Base-by-base conservation (phyloP, 2,888 invertebrate species). In the Abrostola tripartita region DNA sequence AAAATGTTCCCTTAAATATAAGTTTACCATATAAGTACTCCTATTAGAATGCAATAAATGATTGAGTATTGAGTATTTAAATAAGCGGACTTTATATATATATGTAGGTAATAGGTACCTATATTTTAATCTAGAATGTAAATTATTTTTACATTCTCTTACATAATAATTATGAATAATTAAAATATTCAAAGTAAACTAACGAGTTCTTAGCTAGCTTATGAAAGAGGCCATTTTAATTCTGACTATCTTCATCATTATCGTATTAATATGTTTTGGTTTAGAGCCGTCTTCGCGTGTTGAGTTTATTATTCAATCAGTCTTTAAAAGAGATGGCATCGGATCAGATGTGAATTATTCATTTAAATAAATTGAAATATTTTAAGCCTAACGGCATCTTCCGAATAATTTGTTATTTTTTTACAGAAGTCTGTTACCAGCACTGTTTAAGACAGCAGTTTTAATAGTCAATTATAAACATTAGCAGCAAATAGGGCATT, bases 231-330 rank as follows among this genome's bases (percentile, higher is more conserved):
- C 44, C 44, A 44, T 14, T 44, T 44, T 6, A 44, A 44, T 44
- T 44, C 44, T 44, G 7, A 6, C 14, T 42, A 6, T 14, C 7
- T 24, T 47, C 14, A 5, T 5, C 14, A 9, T 47, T 14, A 14
- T 14, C 14, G 14, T 44, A 44, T 12, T 14, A 44, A 14, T 47
- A 47, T 47, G 44, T 47, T 47, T 47, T 47, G 44, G 8, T 47
- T 47, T 47, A 47, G 44, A 47, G 44, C 14, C 14, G 9, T 24
- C 44, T 24, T 14, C 14, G 24, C 24, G 7, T 9, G 14, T 9
- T 4, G 10, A 47, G 4, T 10, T 14, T 24, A 24, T 14, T 11
- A 47, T 47, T 47, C 9, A 47, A 47, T 47, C 44, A 47, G 44
- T 47, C 44, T 47, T 14, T 24, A 8, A 47, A 9, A 24, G 24